Conservation (phyloP, 2,888 invertebrate genomes). For the Rhorus exstirpatorius region DNA sequence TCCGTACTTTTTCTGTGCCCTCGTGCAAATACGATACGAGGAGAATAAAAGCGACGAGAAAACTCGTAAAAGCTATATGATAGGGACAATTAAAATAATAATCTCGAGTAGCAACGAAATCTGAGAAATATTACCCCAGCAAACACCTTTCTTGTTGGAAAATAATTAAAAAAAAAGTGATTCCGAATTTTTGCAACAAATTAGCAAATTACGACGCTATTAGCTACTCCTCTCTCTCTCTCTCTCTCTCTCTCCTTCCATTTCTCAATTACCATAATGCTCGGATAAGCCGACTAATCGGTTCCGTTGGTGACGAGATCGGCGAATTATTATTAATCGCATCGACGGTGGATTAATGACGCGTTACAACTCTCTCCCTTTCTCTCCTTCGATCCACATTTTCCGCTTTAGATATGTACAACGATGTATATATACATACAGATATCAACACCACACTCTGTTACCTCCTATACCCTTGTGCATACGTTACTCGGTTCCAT, state of each 20-base stretch:
- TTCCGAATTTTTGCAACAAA: too few relatives aligned
- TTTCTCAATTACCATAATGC: conserved; percentile 80
- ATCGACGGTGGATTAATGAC: conserved; percentile 57
- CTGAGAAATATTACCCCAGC: too few relatives aligned
- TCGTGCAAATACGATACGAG: too few relatives aligned
- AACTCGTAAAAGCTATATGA: too few relatives aligned
- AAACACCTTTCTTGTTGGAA: too few relatives aligned
- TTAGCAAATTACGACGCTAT: too few relatives aligned
- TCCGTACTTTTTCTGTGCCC: too few relatives aligned
- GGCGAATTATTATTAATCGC: conserved; percentile 84
- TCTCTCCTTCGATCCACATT: conserved; percentile 23
- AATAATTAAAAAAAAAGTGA: too few relatives aligned
- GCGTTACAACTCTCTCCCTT: conserved; percentile 33
- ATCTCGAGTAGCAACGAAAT: too few relatives aligned
- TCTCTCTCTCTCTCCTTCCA: conserved; percentile 18
- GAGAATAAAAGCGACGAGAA: too few relatives aligned
- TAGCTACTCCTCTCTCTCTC: background rate
- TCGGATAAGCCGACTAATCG: conserved; percentile 82
- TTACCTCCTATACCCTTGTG: conserved; percentile 6
- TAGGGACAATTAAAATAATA: too few relatives aligned
- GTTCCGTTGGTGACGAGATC: conserved; percentile 81
- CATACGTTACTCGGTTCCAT: conserved; percentile 47
- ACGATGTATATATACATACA: conserved; percentile 10
- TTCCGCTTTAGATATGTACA: conserved; percentile 5
- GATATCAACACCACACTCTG: background rate